Percentiles rank a stretch among this genome's conserved stretches.
Conservation (phyloP, 2,113 vertebrate species). For the Upupa epops region DNA sequence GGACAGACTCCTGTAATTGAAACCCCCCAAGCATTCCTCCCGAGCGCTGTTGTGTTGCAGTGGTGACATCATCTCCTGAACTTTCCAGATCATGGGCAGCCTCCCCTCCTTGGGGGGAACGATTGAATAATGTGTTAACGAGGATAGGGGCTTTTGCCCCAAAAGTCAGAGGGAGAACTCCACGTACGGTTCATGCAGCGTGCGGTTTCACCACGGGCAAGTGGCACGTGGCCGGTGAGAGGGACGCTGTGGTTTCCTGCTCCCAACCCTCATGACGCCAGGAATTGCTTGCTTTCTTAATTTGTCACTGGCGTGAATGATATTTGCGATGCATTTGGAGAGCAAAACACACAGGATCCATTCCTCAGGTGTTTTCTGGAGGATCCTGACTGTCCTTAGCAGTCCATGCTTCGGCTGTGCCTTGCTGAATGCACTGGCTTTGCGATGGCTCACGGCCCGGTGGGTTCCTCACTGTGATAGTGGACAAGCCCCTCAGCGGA, state of each 20-base stretch:
- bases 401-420: not conserved
- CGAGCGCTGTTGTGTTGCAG: not conserved
- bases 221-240: not conserved
- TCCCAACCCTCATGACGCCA: not conserved
- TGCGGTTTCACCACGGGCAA: not conserved
- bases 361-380: not conserved
- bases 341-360: not conserved
- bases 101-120: not conserved
- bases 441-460: not conserved
- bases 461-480: not conserved
- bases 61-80: not conserved
- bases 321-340: not conserved
- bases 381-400: not conserved
- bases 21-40: not conserved
- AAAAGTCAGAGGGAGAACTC: not conserved
- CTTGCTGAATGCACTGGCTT: not conserved
- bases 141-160: not conserved
- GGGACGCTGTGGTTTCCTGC: fast-evolving
- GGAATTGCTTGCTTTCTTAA: not conserved
- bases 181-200: not conserved
- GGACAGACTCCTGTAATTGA: not conserved
- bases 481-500: too few species aligned
- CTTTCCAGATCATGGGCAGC: not conserved
- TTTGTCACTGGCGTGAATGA: not conserved
- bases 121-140: not conserved